Base-by-base conservation (phyloP, 2,113 vertebrate genomes). In the Cyanoderma ruficeps region DNA sequence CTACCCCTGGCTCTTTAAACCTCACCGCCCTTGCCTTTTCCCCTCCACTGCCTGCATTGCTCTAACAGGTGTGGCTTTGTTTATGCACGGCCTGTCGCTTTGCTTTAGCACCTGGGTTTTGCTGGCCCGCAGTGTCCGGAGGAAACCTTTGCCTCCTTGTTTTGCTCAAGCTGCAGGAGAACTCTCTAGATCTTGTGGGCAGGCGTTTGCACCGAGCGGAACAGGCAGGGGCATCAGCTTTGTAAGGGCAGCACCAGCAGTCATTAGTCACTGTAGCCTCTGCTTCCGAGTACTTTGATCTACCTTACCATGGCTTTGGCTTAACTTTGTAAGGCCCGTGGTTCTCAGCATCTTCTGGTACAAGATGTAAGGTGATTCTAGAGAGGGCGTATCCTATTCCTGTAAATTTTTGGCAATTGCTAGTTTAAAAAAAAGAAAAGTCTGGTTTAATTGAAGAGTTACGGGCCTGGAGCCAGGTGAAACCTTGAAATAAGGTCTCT, bases 41-140 rank as follows among this genome's bases (percentile, higher is more conserved):
- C 92, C 67, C 79, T 71, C 49, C 7, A 12, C 75, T 85, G 87
- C 93, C 79, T 4, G 12, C 91, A 84, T 90, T 93, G 94, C 87
- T 92, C 46, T 67, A 53, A 9, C 56, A 77, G 93, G 77, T 85
- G 75, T 83, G 86, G 83, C 80, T 94, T 87, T 90, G 52, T 96
- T 97, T 89, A 78, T 47, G 89, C 56, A 90, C 5, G 7, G 35
- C 83, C 72, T 64, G 65, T 46, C 3, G 22, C 68, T 93, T 90
- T 91, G 46, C 82, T 80, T 91, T 33, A 74, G 60, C 94, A 92
- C 95, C 80, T 80, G 87, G 47, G 27, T 25, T 90, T 27, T 50
- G 70, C 74, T 77, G 75, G 93, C 50, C 81, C 47, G n/a, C 44
- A 0, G 75, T 21, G 71, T 82, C 59, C 1, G 3, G 11, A 90